Conservation (phyloP, 2,888 invertebrate genomes). For the Argynnis bischoffii region DNA sequence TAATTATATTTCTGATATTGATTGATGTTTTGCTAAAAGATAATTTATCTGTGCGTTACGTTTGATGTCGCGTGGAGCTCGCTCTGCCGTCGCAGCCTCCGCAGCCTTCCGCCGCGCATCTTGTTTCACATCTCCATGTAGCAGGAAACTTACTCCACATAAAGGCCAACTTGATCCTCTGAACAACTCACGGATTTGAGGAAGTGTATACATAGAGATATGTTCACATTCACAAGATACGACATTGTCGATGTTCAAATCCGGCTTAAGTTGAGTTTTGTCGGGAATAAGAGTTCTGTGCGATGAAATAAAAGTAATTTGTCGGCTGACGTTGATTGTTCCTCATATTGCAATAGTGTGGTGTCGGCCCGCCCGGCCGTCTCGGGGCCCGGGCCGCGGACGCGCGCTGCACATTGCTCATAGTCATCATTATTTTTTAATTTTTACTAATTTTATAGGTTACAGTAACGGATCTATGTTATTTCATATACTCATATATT, state of each 20-base stretch:
- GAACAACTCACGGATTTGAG: no score
- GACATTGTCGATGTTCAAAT: not conserved
- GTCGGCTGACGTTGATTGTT: conserved; percentile 23
- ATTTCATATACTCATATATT: conserved; percentile 12
- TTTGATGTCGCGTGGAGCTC: conserved; percentile 59
- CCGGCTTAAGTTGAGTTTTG: not conserved
- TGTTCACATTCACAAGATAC: not conserved
- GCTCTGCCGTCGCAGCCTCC: conserved; percentile 48
- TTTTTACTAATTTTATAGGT: conserved; percentile 9
- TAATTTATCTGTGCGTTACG: conserved; percentile 76
- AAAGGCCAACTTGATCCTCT: no score
- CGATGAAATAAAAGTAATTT: not conserved
- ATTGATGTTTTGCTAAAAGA: conserved; percentile 80
- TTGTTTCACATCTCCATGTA: not conserved
- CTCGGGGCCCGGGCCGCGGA: no score
- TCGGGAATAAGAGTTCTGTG: not conserved
- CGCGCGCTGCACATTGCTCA: conserved; percentile 11
- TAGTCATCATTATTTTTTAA: conserved; percentile 10
- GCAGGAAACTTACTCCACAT: no score
- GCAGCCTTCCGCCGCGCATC: conserved; percentile 22
- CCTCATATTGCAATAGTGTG: conserved; percentile 47
- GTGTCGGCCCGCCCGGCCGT: conserved; percentile 20
- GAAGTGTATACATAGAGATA: no score
- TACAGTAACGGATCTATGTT: not conserved
- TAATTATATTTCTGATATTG: conserved; percentile 81